Conservation (phyloP, 1,140 invertebrate species). For the Diplogasteroides magnus region DNA sequence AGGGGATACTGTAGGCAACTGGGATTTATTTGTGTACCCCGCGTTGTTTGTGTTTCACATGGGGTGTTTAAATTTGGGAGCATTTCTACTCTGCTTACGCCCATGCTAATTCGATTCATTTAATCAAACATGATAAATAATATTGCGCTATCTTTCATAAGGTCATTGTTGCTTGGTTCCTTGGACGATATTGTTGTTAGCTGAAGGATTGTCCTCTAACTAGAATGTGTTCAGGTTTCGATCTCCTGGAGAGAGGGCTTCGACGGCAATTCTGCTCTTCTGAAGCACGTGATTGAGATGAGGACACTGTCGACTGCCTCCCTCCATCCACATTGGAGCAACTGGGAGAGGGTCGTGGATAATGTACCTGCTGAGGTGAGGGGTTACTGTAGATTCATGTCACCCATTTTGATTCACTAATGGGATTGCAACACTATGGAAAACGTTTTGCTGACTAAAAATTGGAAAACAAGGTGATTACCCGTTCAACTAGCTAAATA, state of each 20-base stretch:
- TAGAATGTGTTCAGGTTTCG: slow-evolving; percentile 62
- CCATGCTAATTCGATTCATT: too few relatives aligned
- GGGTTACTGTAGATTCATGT: too few relatives aligned
- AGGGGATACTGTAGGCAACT: too few relatives aligned
- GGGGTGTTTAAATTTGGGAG: too few relatives aligned
- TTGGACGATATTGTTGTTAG: too few relatives aligned
- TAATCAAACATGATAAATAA: too few relatives aligned
- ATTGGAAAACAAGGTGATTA: slow-evolving; percentile 63
- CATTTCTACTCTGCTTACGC: too few relatives aligned
- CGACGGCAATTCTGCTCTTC: slow-evolving; percentile 89
- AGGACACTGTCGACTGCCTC: background rate
- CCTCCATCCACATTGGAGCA: background rate
- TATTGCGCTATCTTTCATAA: too few relatives aligned
- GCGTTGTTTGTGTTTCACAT: background rate
- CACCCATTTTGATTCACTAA: too few relatives aligned
- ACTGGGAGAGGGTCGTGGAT: background rate
- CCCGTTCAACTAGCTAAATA: background rate
- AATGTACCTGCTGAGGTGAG: slow-evolving; percentile 61
- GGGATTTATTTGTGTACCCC: background rate
- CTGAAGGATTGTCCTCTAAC: too few relatives aligned
- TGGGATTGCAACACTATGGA: too few relatives aligned
- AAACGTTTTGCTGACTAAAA: slow-evolving; percentile 44
- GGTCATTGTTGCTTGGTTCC: too few relatives aligned
- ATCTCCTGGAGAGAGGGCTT: slow-evolving; percentile 89
- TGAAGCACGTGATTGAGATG: slow-evolving; percentile 64